phyloP scores from a whole-genome alignment of 2,797 vertebrate genomes.

The Acomys russatus region DNA sequence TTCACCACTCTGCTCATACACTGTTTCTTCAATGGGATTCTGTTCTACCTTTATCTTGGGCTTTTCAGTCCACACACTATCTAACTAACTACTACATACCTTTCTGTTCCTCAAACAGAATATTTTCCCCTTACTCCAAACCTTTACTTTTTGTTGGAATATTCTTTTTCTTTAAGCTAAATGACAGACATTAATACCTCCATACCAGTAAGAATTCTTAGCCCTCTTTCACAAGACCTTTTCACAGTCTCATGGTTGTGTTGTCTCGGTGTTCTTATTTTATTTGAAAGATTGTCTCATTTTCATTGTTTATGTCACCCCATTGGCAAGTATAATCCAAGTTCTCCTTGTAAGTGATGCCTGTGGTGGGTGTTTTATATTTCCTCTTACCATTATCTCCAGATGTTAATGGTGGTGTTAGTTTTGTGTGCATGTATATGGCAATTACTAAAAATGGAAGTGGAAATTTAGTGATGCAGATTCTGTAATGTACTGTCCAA shows the following conservation, averaged over 20 bases:
- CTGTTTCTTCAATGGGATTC: not conserved
- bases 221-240: constrained; percentile 30
- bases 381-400: constrained; percentile 31
- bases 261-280: constrained; percentile 16
- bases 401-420: not conserved
- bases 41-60: constrained; percentile 12
- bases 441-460: constrained; percentile 22
- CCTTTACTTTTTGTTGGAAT: not conserved
- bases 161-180: constrained; percentile 27
- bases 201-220: constrained; percentile 26
- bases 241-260: not conserved
- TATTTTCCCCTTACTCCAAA: not conserved
- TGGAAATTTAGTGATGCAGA: constrained; percentile 30
- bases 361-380: constrained; percentile 2
- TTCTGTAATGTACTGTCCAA: not conserved
- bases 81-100: not conserved
- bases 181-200: not conserved
- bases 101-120: not conserved
- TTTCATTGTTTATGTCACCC: not conserved
- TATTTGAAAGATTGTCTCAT: constrained; percentile 51
- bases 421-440: not conserved
- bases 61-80: not conserved
- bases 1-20: not conserved
- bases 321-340: not conserved
- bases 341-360: not conserved